Percentiles rank a stretch among this genome's conserved stretches.
Evolutionary conservation across 2,888 invertebrate species (phyloP).

Genomic region (Hypena proboscidalis): DNA sequence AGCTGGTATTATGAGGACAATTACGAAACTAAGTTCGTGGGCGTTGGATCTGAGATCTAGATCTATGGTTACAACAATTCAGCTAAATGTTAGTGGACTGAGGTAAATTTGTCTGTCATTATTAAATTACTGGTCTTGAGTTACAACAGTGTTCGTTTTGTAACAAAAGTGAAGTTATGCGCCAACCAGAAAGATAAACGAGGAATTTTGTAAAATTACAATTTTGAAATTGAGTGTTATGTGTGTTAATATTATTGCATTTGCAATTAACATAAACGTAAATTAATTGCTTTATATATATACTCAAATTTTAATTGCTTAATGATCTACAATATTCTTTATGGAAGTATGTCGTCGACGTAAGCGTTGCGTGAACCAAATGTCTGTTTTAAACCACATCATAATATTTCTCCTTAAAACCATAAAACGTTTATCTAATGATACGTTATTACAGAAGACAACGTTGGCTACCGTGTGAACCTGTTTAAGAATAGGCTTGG

Average conservation of each 20-base stretch:
- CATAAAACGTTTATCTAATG: slow-evolving; percentile 1
- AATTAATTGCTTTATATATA: too few relatives aligned
- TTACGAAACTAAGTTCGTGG: slow-evolving; percentile 58
- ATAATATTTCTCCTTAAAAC: not conserved
- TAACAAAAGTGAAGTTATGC: slow-evolving; percentile 29
- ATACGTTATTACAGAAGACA: slow-evolving; percentile 3
- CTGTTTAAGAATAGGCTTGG: slow-evolving; percentile 2
- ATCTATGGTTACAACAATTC: slow-evolving; percentile 50
- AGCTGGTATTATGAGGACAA: slow-evolving; percentile 44
- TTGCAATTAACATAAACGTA: too few relatives aligned
- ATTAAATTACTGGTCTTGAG: slow-evolving; percentile 39
- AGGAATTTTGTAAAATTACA: slow-evolving; percentile 7
- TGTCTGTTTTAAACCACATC: not conserved
- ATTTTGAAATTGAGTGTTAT: too few relatives aligned
- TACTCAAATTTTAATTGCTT: too few relatives aligned
- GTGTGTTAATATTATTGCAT: too few relatives aligned
- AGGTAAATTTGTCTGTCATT: slow-evolving; percentile 40
- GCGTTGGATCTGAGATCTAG: slow-evolving; percentile 53
- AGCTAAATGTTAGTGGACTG: slow-evolving; percentile 45
- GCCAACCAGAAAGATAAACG: too few relatives aligned
- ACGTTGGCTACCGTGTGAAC: slow-evolving; percentile 9
- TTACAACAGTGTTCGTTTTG: slow-evolving; percentile 29
- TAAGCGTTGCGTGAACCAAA: too few relatives aligned
- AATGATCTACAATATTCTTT: too few relatives aligned
- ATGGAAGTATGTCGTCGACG: too few relatives aligned